phyloP scores from a whole-genome alignment of 2,113 vertebrate genomes.

The Poeciliopsis turrubarensis region DNA sequence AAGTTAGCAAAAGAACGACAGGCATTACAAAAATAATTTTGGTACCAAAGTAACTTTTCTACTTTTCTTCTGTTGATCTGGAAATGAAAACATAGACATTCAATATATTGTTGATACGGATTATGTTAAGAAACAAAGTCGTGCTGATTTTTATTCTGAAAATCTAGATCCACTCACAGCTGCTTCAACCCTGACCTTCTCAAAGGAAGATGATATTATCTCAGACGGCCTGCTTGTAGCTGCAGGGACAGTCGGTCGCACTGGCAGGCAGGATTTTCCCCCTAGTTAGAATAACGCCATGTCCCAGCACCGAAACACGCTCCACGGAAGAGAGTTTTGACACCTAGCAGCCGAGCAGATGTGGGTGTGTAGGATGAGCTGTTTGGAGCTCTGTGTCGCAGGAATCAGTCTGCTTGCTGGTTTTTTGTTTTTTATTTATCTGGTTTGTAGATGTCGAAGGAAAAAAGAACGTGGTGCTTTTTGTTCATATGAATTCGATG shows the following conservation, averaged over 20 bases:
- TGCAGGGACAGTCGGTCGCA: conserved; percentile 13
- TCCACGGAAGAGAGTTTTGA: conserved; percentile 42
- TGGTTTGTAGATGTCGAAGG: conserved; percentile 15
- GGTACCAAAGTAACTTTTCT: too few species aligned
- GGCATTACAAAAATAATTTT: background rate
- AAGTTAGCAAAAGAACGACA: background rate
- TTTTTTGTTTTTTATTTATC: background rate
- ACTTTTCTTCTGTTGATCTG: background rate
- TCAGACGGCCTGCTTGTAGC: conserved; percentile 16
- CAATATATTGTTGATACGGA: too few species aligned
- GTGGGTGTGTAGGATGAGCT: conserved; percentile 34
- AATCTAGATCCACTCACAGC: background rate
- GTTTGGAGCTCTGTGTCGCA: conserved; percentile 33
- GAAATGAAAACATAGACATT: background rate
- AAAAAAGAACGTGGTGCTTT: background rate
- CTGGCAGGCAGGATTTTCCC: conserved; percentile 21
- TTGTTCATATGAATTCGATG: too few species aligned
- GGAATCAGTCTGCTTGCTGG: conserved; percentile 18
- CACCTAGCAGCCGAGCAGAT: conserved; percentile 38
- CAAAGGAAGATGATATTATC: conserved; percentile 3
- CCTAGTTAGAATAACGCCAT: conserved; percentile 54
- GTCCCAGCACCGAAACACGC: conserved; percentile 47
- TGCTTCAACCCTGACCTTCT: conserved; percentile 6
- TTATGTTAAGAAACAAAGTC: background rate
- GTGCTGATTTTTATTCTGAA: background rate